Conservation (phyloP, 1,140 invertebrate genomes). For the Chymomyza costata region DNA sequence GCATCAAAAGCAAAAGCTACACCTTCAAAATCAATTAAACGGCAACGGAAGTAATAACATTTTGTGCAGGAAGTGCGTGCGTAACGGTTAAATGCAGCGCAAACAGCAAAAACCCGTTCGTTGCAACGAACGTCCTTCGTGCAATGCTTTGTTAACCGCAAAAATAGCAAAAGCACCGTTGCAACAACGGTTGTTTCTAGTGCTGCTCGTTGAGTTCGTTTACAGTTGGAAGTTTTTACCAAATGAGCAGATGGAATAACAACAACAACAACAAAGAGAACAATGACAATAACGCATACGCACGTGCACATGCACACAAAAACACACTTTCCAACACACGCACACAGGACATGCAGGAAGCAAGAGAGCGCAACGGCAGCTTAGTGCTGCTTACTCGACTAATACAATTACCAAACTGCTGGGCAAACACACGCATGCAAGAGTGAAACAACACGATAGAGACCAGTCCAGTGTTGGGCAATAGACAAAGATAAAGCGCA, state of each 20-base stretch:
- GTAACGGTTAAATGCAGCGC: constrained; percentile 62
- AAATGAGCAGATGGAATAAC: constrained; percentile 44
- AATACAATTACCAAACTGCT: constrained; percentile 53
- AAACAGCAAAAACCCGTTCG: constrained; percentile 14
- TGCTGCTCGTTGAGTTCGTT: too few species aligned
- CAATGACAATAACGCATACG: constrained; percentile 35
- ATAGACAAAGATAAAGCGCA: constrained; percentile 38
- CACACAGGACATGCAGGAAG: too few species aligned
- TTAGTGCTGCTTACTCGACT: constrained; percentile 53
- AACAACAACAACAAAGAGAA: constrained; percentile 33
- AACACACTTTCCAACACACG: too few species aligned
- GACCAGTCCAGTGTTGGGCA: too few species aligned
- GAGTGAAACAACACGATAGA: too few species aligned
- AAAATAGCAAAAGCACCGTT: constrained; percentile 44
- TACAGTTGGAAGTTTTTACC: too few species aligned
- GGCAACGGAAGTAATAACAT: constrained; percentile 72
- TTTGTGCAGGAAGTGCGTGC: constrained; percentile 65
- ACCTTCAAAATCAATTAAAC: constrained; percentile 71
- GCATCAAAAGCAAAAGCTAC: constrained; percentile 17
- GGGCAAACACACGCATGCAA: constrained; percentile 13
- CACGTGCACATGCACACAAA: too few species aligned
- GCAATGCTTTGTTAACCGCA: too few species aligned
- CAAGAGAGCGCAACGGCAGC: too few species aligned
- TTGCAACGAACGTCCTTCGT: constrained; percentile 16
- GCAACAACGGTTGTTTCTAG: too few species aligned